Percentiles rank a stretch among this genome's conserved stretches.
These are phyloP conservation scores for Porites lutea DNA, from an alignment of 64 coral and sea anemone genomes.

Conservation along the genomic window DNA sequence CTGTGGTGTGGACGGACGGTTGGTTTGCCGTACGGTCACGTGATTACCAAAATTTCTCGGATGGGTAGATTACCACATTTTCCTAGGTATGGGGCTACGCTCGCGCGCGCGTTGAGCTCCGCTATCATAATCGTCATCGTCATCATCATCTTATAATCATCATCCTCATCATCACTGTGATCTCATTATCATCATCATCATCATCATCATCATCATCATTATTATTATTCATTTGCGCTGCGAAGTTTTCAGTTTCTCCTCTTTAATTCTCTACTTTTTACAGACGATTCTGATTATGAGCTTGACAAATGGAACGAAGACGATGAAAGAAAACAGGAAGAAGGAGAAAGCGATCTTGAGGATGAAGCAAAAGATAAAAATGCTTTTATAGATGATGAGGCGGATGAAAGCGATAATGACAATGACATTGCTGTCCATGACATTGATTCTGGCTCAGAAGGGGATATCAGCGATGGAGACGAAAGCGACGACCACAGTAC, in stretches of 20 bases:
- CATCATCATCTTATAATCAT: too few species aligned
- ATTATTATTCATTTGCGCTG: too few species aligned
- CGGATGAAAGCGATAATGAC: constrained; percentile 41
- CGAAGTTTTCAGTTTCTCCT: not conserved
- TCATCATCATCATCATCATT: too few species aligned
- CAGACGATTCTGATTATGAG: constrained; percentile 91
- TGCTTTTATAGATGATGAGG: constrained; percentile 45
- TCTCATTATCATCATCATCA: too few species aligned
- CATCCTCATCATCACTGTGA: too few species aligned
- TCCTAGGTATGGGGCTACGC: too few species aligned
- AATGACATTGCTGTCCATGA: not conserved
- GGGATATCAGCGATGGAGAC: constrained; percentile 83
- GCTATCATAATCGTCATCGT: too few species aligned
- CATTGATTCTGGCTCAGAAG: constrained; percentile 87
- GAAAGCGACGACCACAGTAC: constrained; percentile 51
- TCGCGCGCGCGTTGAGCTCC: too few species aligned
- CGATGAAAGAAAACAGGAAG: constrained; percentile 90
- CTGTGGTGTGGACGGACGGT: too few species aligned
- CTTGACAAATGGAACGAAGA: constrained; percentile 91
- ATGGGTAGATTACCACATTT: too few species aligned
- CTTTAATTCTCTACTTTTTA: not conserved
- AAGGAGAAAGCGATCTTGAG: constrained; percentile 46
- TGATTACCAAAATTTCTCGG: too few species aligned
- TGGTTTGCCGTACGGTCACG: too few species aligned
- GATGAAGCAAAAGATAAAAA: constrained; percentile 20